These are phyloP conservation scores for Drosophila stalkeri DNA, from an alignment of 2,888 invertebrate species.

Conservation along the genomic window DNA sequence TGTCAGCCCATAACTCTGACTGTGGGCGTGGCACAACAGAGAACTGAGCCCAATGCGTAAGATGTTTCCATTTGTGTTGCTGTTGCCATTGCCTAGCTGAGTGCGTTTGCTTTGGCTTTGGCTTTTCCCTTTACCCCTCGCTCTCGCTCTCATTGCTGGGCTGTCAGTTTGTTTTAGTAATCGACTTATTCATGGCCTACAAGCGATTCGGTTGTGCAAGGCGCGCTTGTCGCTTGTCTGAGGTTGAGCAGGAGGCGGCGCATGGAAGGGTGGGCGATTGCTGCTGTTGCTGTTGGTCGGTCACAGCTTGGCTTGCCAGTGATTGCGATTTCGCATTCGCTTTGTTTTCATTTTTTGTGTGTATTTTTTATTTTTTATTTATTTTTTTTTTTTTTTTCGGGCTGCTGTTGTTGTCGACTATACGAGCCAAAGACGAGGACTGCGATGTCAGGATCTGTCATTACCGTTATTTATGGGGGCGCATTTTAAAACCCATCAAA, in stretches of 20 bases:
- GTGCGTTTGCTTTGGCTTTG: background rate
- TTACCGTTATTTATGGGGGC: constrained; percentile 64
- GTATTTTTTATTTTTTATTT: background rate
- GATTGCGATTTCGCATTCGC: constrained; percentile 55
- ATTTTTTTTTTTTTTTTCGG: background rate
- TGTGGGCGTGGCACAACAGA: constrained; percentile 2
- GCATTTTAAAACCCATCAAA: constrained; percentile 65
- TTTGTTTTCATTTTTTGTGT: constrained; percentile 32
- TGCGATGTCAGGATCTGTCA: constrained; percentile 61
- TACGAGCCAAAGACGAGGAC: constrained; percentile 32
- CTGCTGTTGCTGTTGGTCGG: constrained; percentile 8
- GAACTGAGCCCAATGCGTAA: constrained; percentile 27
- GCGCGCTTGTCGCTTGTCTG: background rate
- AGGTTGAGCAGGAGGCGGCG: too few relatives aligned
- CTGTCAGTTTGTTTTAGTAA: constrained; percentile 68
- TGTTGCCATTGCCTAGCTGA: background rate
- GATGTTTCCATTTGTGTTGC: constrained; percentile 9
- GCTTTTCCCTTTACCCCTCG: background rate
- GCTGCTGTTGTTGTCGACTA: background rate
- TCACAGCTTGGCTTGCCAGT: constrained; percentile 48
- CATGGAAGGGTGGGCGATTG: background rate
- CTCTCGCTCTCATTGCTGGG: background rate
- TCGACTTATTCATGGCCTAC: constrained; percentile 80
- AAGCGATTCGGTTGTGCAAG: constrained; percentile 62
- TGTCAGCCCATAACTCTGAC: constrained; percentile 2